phyloP scores from a whole-genome alignment of 1,140 invertebrate genomes.

The Battus philenor region DNA sequence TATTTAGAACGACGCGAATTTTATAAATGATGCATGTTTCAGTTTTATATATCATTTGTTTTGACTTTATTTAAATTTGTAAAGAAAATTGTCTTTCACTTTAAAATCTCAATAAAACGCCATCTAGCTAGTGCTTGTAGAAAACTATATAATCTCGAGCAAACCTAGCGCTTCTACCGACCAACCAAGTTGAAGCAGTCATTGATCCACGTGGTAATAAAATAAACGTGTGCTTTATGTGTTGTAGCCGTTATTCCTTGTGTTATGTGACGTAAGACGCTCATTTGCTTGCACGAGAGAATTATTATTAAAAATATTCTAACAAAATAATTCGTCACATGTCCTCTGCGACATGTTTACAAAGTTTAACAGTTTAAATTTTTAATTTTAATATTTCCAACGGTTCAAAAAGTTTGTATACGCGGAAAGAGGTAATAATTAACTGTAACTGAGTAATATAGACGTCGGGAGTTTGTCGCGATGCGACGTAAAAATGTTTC shows the following conservation, averaged over 20 bases:
- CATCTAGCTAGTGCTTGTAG: neutral
- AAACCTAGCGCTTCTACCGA: neutral
- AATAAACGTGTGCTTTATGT: neutral
- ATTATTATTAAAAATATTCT: neutral
- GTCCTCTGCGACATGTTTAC: neutral
- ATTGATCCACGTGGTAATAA: slow-evolving; percentile 9
- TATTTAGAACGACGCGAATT: too few species aligned
- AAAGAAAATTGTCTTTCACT: neutral
- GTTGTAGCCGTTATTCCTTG: neutral
- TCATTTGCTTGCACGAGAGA: neutral
- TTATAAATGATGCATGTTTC: too few species aligned
- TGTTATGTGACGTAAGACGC: slow-evolving; percentile 2
- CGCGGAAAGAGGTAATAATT: neutral
- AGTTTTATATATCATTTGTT: neutral
- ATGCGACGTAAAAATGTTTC: slow-evolving; percentile 15
- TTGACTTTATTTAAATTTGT: neutral
- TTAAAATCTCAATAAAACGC: slow-evolving; percentile 3
- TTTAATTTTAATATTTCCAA: neutral
- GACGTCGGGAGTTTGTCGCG: neutral
- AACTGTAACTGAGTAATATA: neutral
- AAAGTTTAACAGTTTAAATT: neutral
- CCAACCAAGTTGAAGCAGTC: neutral
- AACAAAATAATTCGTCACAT: too few species aligned
- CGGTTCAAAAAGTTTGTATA: too few species aligned
- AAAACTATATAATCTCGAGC: neutral